Conservation (phyloP, 2,113 vertebrate genomes). For the Phodopus roborovskii region DNA sequence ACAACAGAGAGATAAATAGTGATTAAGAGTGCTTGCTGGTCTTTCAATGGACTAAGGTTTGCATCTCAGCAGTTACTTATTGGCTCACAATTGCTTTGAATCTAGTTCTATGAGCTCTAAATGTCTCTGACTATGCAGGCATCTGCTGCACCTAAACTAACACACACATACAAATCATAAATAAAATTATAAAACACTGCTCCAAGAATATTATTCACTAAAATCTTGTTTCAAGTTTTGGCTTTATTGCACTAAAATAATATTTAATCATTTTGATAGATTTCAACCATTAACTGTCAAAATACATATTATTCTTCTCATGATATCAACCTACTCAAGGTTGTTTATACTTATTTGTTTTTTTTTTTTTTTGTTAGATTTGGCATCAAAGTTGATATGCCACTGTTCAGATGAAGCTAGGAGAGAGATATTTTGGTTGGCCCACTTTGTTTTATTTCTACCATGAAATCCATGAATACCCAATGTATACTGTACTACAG, state of each 20-base stretch:
- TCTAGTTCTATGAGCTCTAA: background rate
- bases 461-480: background rate
- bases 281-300: background rate
- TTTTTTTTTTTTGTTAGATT: background rate
- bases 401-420: background rate
- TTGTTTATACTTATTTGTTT: background rate
- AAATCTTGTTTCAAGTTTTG: background rate
- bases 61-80: background rate
- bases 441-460: background rate
- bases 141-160: background rate
- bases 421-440: background rate
- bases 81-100: background rate
- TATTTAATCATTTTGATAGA: background rate
- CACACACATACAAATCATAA: background rate
- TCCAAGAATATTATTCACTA: background rate
- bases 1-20: background rate
- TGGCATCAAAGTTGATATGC: background rate
- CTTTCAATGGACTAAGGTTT: background rate
- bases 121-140: background rate
- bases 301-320: background rate
- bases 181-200: background rate
- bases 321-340: background rate
- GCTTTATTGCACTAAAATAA: background rate
- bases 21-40: background rate
- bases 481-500: accelerated